These are phyloP conservation scores for Tuberolachnus salignus DNA, from an alignment of 2,888 invertebrate species.

Conservation along the genomic window DNA sequence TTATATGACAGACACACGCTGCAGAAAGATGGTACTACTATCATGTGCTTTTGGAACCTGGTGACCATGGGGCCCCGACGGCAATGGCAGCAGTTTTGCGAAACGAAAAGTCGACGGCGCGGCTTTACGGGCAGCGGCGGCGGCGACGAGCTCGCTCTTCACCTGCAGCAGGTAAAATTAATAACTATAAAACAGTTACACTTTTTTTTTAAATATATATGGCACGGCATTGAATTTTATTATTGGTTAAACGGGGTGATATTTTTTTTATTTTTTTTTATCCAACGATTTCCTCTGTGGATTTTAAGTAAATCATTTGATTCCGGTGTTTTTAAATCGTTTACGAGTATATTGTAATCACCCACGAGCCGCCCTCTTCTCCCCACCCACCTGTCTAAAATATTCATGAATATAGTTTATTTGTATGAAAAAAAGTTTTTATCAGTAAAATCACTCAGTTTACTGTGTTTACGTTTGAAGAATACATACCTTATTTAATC, in stretches of 20 bases:
- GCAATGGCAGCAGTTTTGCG: slow-evolving; percentile 41
- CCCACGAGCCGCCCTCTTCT: too few species aligned
- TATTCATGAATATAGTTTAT: too few species aligned
- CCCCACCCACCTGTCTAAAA: too few species aligned
- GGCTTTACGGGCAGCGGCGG: neutral
- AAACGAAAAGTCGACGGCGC: slow-evolving; percentile 18
- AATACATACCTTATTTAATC: too few species aligned
- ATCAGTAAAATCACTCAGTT: too few species aligned
- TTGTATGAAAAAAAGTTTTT: too few species aligned
- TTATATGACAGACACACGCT: slow-evolving; percentile 34
- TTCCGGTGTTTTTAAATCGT: too few species aligned
- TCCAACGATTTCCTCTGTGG: too few species aligned
- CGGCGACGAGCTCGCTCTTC: slow-evolving; percentile 31
- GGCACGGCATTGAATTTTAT: neutral
- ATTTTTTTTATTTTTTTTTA: too few species aligned
- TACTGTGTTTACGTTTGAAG: too few species aligned
- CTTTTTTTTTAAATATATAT: neutral
- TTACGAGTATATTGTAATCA: too few species aligned
- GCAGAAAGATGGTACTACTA: slow-evolving; percentile 49
- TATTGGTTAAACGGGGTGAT: neutral
- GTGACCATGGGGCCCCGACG: slow-evolving; percentile 50
- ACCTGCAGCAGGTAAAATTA: slow-evolving; percentile 47
- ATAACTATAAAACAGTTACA: neutral
- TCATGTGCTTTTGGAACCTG: slow-evolving; percentile 53
- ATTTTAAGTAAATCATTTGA: neutral